A percentile compares a stretch with the other conserved stretches of the same genome.
Evolutionary conservation across 1,140 invertebrate species (phyloP).

Genomic region (Polypedilum pembai): DNA sequence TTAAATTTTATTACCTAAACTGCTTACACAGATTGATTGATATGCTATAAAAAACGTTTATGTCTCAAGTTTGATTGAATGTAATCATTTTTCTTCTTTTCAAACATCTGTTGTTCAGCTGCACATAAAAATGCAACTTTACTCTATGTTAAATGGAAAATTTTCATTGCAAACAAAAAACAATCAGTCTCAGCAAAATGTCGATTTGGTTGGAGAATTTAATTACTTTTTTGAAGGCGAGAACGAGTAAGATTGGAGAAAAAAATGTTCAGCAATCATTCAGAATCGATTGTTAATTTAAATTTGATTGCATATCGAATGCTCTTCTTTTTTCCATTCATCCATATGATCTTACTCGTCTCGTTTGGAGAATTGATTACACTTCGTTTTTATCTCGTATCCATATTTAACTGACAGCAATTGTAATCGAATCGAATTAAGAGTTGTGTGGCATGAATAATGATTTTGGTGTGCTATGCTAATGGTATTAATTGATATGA

Average conservation of each 20-base stretch:
- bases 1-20: not conserved
- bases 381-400: not conserved
- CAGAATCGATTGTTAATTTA: constrained; percentile 3
- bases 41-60: no score
- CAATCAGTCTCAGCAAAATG: no score
- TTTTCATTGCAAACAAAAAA: no score
- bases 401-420: not conserved
- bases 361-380: not conserved
- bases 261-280: constrained; percentile 24
- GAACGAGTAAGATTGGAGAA: not conserved
- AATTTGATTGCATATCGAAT: constrained; percentile 10
- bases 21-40: no score
- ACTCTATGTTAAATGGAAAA: no score
- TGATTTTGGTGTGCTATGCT: not conserved
- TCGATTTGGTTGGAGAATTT: not conserved
- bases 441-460: not conserved
- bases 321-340: not conserved
- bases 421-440: not conserved
- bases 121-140: no score
- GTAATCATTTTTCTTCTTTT: no score
- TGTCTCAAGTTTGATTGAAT: no score
- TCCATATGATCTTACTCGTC: not conserved
- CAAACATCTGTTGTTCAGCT: no score
- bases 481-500: no score
- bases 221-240: no score